Conservation (phyloP, 2,113 vertebrate genomes). For the Nesoenas mayeri region DNA sequence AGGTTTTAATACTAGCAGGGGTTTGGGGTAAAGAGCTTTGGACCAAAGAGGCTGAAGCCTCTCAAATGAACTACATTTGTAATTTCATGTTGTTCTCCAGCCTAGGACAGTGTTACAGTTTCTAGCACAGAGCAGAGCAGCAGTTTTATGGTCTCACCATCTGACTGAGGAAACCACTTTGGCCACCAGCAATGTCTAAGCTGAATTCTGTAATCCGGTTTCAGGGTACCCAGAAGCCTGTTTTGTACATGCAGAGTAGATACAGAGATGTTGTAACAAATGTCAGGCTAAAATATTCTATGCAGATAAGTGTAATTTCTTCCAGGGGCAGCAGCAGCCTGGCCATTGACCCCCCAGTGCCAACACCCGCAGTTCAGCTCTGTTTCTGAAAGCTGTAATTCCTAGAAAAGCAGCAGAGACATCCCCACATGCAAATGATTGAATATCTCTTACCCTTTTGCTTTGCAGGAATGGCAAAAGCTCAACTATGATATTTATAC, state of each 20-base stretch:
- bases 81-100: not conserved
- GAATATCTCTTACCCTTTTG: not conserved
- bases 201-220: not conserved
- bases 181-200: not conserved
- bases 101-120: not conserved
- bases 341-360: not conserved
- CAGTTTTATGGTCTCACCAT: not conserved
- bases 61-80: not conserved
- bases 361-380: not conserved
- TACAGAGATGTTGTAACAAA: not conserved
- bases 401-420: not conserved
- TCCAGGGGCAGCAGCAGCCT: not conserved
- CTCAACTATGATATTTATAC: slow-evolving; percentile 91
- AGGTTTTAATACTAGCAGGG: not conserved
- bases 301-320: not conserved
- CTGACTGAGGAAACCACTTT: not conserved
- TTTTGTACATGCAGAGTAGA: not conserved
- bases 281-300: not conserved
- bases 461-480: slow-evolving; percentile 90
- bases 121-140: not conserved
- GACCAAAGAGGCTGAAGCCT: not conserved
- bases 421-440: not conserved
- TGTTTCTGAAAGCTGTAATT: not conserved
- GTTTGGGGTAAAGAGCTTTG: not conserved
- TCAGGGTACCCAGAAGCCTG: not conserved